Evolutionary conservation across 2,797 vertebrate genomes (phyloP).

Genomic region (Dicrostonyx torquatus): DNA sequence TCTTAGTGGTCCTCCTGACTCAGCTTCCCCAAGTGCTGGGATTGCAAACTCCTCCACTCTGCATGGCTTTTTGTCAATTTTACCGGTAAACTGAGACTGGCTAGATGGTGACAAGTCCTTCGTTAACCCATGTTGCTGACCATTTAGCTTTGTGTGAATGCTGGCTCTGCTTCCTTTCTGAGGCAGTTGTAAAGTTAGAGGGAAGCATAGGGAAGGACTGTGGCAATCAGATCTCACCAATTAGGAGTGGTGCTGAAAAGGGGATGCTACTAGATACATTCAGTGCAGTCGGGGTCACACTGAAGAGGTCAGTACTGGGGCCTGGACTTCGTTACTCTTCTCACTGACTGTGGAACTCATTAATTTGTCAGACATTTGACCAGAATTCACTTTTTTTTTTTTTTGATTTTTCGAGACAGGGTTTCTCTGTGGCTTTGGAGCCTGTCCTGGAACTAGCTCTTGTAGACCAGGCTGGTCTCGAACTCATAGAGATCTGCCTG

Average conservation of each 20-base stretch:
- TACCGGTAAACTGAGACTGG: conserved; percentile 22
- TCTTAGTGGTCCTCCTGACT: background rate
- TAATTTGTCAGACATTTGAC: background rate
- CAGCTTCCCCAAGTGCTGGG: background rate
- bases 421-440: too few relatives aligned
- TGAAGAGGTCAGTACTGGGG: background rate
- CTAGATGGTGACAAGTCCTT: conserved; percentile 2
- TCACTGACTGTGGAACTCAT: conserved; percentile 6
- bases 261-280: background rate
- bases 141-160: background rate
- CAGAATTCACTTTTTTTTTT: too few relatives aligned
- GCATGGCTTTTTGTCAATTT: background rate
- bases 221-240: background rate
- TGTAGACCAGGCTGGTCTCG: too few relatives aligned
- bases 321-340: background rate
- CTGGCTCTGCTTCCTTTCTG: background rate
- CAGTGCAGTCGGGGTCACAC: background rate
- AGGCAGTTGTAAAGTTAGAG: conserved; percentile 36
- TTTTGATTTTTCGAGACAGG: too few relatives aligned
- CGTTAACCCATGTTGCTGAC: background rate
- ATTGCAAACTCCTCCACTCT: background rate
- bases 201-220: background rate
- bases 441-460: too few relatives aligned
- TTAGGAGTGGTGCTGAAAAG: background rate
- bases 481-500: too few relatives aligned